phyloP scores from a whole-genome alignment of 1,140 invertebrate genomes.

The Centruroides sculpturatus region DNA sequence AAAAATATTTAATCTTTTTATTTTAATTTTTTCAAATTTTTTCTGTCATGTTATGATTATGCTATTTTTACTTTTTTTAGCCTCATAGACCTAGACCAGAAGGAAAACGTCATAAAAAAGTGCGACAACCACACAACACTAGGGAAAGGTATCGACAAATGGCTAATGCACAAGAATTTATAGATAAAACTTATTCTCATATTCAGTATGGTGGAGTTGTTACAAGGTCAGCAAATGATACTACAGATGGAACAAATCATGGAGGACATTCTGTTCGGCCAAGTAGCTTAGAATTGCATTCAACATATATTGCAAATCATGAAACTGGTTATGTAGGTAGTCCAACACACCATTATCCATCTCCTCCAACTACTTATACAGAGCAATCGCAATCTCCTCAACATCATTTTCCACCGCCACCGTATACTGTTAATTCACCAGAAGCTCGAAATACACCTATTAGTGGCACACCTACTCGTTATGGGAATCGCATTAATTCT shows the following conservation, averaged over 20 bases:
- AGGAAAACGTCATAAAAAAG: slow-evolving; percentile 49
- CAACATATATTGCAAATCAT: slow-evolving; percentile 4
- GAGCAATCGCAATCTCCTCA: slow-evolving; percentile 17
- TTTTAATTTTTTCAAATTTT: neutral
- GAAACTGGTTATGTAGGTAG: slow-evolving; percentile 13
- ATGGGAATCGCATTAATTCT: slow-evolving; percentile 3
- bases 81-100: slow-evolving; percentile 14
- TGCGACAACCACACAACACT: slow-evolving; percentile 70
- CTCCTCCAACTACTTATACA: slow-evolving; percentile 20
- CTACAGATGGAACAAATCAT: slow-evolving; percentile 26
- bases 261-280: slow-evolving; percentile 41
- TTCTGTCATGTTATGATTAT: slow-evolving; percentile 9
- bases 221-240: slow-evolving; percentile 19
- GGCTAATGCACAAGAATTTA: slow-evolving; percentile 37
- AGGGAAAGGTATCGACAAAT: slow-evolving; percentile 66
- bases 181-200: slow-evolving; percentile 7
- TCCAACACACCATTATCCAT: slow-evolving; percentile 21
- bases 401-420: slow-evolving; percentile 16
- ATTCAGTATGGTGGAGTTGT: neutral
- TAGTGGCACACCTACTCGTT: slow-evolving; percentile 10
- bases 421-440: slow-evolving; percentile 24
- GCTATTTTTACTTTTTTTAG: slow-evolving; percentile 21
- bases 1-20: too few relatives aligned
- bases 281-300: slow-evolving; percentile 48
- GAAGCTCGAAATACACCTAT: slow-evolving; percentile 19